Conservation (phyloP, 2,797 vertebrate species). For the Poeciliopsis gracilis region DNA sequence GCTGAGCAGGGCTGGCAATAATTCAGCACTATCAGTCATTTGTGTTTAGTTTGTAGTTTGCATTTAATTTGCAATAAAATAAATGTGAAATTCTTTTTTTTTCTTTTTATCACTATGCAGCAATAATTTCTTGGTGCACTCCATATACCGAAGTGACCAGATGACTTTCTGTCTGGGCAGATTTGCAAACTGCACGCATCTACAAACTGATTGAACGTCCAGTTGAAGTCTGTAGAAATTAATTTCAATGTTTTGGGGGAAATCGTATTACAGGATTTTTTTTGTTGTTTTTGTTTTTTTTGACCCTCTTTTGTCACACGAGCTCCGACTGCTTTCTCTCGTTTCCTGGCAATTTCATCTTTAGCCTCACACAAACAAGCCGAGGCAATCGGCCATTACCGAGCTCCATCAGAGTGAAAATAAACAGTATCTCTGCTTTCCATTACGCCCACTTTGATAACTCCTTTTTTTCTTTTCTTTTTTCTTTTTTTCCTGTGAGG, state of each 20-base stretch:
- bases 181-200: background rate
- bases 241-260: background rate
- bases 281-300: background rate
- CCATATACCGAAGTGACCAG: background rate
- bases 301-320: background rate
- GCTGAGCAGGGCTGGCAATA: background rate
- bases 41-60: background rate
- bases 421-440: conserved; percentile 29
- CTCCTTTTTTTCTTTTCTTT: background rate
- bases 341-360: conserved; percentile 29
- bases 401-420: conserved; percentile 22
- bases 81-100: background rate
- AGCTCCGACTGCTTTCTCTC: background rate
- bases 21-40: background rate
- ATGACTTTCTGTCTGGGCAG: background rate
- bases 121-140: background rate
- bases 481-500: background rate
- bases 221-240: background rate
- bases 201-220: background rate
- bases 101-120: background rate
- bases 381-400: conserved; percentile 28
- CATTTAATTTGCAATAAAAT: background rate
- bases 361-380: conserved; percentile 26
- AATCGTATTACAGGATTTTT: conserved; percentile 3
- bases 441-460: conserved; percentile 23